phyloP scores from a whole-genome alignment of 1,140 invertebrate species.

The Streblospio benedicti region DNA sequence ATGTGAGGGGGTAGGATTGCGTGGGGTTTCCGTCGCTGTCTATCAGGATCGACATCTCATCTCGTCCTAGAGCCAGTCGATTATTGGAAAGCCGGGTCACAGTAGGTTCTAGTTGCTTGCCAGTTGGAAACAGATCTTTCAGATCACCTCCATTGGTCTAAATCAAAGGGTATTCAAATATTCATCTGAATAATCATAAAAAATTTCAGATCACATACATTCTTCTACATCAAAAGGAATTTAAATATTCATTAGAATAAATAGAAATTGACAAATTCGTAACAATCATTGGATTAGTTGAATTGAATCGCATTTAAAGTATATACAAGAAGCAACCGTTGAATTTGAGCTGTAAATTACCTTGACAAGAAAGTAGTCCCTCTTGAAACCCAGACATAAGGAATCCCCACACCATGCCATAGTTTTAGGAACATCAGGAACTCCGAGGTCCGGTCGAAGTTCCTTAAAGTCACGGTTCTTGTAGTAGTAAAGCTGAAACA shows the following conservation, averaged over 20 bases:
- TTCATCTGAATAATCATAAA: too few relatives aligned
- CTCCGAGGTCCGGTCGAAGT: slow-evolving; percentile 62
- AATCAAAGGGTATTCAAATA: too few relatives aligned
- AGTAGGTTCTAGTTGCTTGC: slow-evolving; percentile 69
- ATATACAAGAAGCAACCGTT: too few relatives aligned
- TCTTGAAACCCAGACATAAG: slow-evolving; percentile 73
- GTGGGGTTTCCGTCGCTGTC: slow-evolving; percentile 62
- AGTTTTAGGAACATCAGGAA: slow-evolving; percentile 73
- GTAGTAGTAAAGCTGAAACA: slow-evolving; percentile 72
- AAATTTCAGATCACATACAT: too few relatives aligned
- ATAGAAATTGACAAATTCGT: too few relatives aligned
- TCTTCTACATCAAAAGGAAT: too few relatives aligned
- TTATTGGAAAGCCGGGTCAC: slow-evolving; percentile 65
- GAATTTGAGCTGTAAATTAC: too few relatives aligned
- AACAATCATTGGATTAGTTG: too few relatives aligned
- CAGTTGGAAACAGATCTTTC: slow-evolving; percentile 76
- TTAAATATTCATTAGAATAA: too few relatives aligned
- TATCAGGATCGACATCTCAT: slow-evolving; percentile 74
- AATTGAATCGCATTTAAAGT: too few relatives aligned
- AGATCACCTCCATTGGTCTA: slow-evolving; percentile 51
- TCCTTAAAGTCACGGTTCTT: slow-evolving; percentile 74
- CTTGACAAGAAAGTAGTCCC: slow-evolving; percentile 69
- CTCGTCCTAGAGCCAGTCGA: slow-evolving; percentile 67
- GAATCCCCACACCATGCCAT: slow-evolving; percentile 77
- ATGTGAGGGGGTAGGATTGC: slow-evolving; percentile 64